phyloP scores from a whole-genome alignment of 2,797 vertebrate genomes.

The Melanotaenia trifasciata region DNA sequence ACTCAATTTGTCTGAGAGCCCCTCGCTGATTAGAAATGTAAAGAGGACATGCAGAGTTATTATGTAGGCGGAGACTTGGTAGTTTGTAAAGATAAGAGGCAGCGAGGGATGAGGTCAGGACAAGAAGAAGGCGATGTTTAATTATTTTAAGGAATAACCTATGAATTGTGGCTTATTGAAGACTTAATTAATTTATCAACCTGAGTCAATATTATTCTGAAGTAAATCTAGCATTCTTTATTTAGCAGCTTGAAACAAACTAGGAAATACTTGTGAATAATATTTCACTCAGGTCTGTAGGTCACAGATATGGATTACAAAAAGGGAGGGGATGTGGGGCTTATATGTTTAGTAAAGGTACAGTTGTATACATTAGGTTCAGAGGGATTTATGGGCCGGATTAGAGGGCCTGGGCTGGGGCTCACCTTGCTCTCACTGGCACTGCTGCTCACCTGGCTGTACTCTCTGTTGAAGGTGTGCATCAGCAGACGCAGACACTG shows the following conservation, averaged over 20 bases:
- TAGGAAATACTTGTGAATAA: conserved; percentile 3
- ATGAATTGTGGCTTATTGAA: not conserved
- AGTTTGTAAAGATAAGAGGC: conserved; percentile 24
- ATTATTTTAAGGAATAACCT: conserved; percentile 1
- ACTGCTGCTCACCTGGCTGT: conserved; percentile 97
- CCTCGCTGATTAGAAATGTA: conserved; percentile 61
- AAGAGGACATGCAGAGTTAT: conserved; percentile 59
- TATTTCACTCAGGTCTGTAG: conserved; percentile 23
- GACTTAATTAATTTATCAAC: conserved; percentile 10
- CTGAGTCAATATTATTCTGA: conserved; percentile 5
- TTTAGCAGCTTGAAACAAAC: conserved; percentile 4
- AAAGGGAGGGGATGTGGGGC: conserved; percentile 34
- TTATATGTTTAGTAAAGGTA: conserved; percentile 29
- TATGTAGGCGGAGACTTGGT: conserved; percentile 40
- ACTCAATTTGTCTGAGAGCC: conserved; percentile 69
- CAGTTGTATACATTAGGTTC: conserved; percentile 34
- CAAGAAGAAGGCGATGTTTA: conserved; percentile 1
- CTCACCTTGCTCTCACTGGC: conserved; percentile 99
- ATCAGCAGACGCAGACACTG: conserved; percentile 98
- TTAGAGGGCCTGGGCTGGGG: conserved; percentile 76
- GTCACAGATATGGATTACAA: conserved; percentile 8
- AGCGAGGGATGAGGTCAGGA: not conserved
- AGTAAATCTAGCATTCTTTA: conserved; percentile 1
- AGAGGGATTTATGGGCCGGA: conserved; percentile 58
- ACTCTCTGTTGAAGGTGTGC: conserved; percentile 98